Base-by-base conservation (phyloP, 2,797 vertebrate genomes). In the Chaetodon trifasciatus region DNA sequence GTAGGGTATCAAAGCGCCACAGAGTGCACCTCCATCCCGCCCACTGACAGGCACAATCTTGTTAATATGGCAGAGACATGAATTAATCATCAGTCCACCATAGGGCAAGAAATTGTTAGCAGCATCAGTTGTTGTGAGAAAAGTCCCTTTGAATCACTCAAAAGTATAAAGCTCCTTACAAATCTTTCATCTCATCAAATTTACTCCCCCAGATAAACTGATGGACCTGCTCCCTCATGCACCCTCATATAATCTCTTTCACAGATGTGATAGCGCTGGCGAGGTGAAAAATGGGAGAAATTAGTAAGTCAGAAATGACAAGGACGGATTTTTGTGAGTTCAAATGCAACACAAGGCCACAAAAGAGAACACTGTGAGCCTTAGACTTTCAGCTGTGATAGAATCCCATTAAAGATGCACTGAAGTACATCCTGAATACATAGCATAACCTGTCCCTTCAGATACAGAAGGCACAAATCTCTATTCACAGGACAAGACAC, bases 81-180 rank as follows among this genome's bases (percentile, higher is more conserved):
- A 93, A 92, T 91, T 82, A 91, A 91, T 92, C 91, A 92, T 89
- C 86, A 70, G 78, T 74, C 76, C 81, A 62, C 47, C 84, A 74
- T 90, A 81, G 66, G 81, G 75, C 65, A 76, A 74, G 47, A 86
- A 82, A 90, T 85, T 90, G 83, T 90, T 47, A 84, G 82, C 75
- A 58, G 80, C 86, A 80, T 72, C 81, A 73, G 81, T 78, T 87
- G 78, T 86, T 90, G 82, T 70, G 42, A 86, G 69, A 82, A 88
- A 87, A 74, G 68, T 73, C 82, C 64, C 81, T 90, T 89, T 90
- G 82, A 92, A 87, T 87, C 8, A 28, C 24, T 64, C 9, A 16
- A 46, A 80, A 72, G 76, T 77, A 77, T 66, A 80, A 86, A 89
- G 78, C 78, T 60, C 77, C 82, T 86, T 78, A 82, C 75, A 89